Percentiles rank a stretch among this genome's conserved stretches.
Conservation (phyloP, 2,888 invertebrate species). For the Ditula angustiorana region DNA sequence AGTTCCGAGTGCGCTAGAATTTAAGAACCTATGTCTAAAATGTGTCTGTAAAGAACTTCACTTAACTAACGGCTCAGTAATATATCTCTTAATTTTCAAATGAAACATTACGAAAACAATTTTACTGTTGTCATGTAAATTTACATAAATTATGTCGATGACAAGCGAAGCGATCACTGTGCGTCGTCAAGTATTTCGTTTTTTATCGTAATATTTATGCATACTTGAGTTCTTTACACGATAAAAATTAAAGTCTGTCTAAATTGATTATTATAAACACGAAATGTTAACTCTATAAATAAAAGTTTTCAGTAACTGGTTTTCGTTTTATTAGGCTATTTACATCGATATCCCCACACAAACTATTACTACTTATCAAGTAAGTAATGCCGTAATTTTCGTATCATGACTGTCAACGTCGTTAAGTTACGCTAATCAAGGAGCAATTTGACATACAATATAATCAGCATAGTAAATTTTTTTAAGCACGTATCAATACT, state of each 20-base stretch:
- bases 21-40: neutral
- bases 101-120: too few relatives aligned
- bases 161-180: too few relatives aligned
- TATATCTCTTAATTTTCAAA: neutral
- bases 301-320: neutral
- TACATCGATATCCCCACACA: slow-evolving; percentile 2
- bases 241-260: too few relatives aligned
- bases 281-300: too few relatives aligned
- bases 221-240: too few relatives aligned
- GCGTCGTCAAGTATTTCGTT: too few relatives aligned
- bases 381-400: slow-evolving; percentile 6
- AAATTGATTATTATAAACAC: too few relatives aligned
- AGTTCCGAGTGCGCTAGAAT: slow-evolving; percentile 13
- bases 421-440: neutral
- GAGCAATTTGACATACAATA: slow-evolving; percentile 4
- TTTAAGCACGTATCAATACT: slow-evolving; percentile 6
- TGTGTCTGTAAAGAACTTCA: neutral
- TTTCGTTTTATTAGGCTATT: slow-evolving; percentile 23
- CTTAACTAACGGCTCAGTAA: neutral
- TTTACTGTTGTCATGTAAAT: too few relatives aligned
- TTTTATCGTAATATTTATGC: too few relatives aligned
- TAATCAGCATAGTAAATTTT: slow-evolving; percentile 4
- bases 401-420: slow-evolving; percentile 4
- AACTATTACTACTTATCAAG: slow-evolving; percentile 12
- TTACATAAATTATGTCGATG: too few relatives aligned